Conservation (phyloP, 2,113 vertebrate genomes). For the Sphaerodactylus townsendi region DNA sequence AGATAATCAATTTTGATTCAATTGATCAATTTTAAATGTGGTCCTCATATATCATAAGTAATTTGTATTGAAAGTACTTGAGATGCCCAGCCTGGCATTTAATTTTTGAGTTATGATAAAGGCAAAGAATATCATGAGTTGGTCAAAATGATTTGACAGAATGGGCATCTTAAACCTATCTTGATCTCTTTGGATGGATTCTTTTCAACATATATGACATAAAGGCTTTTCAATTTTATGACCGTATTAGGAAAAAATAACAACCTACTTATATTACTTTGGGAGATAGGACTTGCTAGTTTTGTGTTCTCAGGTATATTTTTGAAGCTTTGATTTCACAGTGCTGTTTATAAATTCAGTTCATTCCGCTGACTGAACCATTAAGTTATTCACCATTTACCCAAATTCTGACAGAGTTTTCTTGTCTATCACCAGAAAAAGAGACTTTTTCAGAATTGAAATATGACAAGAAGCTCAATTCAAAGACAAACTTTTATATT, state of each 20-base stretch:
- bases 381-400: slow-evolving; percentile 8
- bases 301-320: slow-evolving; percentile 40
- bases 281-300: slow-evolving; percentile 39
- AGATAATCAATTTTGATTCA: background rate
- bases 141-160: slow-evolving; percentile 21
- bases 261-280: slow-evolving; percentile 45
- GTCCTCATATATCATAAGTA: slow-evolving; percentile 11
- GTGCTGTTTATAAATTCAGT: background rate
- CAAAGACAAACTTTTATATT: slow-evolving; percentile 54
- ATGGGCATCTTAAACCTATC: background rate
- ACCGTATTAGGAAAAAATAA: slow-evolving; percentile 35
- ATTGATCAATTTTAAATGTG: slow-evolving; percentile 19
- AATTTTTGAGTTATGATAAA: background rate
- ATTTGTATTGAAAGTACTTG: slow-evolving; percentile 11
- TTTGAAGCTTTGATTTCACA: slow-evolving; percentile 26
- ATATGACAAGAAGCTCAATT: slow-evolving; percentile 32
- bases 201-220: slow-evolving; percentile 38
- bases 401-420: slow-evolving; percentile 16
- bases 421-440: background rate
- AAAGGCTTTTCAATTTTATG: slow-evolving; percentile 37
- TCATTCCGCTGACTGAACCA: background rate
- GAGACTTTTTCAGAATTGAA: background rate
- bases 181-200: slow-evolving; percentile 32
- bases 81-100: background rate
- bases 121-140: background rate